Evolutionary conservation across 2,113 vertebrate genomes (phyloP), one percentile per base, ranked within the genome.

Genomic region (Pomatostomus ruficeps): DNA sequence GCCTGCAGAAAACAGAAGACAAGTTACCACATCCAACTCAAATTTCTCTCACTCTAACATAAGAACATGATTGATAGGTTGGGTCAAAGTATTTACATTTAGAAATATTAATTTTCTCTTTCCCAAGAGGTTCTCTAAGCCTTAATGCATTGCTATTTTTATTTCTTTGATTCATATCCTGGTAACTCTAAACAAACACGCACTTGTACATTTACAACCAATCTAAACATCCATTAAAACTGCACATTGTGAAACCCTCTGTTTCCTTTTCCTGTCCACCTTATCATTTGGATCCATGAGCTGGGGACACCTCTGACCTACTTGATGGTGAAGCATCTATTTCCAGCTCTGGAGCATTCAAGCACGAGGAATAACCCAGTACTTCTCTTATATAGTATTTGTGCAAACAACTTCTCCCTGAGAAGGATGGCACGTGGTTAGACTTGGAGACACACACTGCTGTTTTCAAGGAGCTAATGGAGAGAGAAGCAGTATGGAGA

Each of bases 21-120:
- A 1, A 66, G 33, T 75, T 79, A 75, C 54, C 67, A 46, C 54
- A 73, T 73, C 54, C 66, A 23, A 62, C 45, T 88, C 54, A 13
- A 24, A 48, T 88, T 52, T 83, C 85, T 85, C 54, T 31, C 62
- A 43, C 51, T 83, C 66, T 36, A 78, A 79, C 36, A 88, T 51
- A 52, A 80, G 40, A 88, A 63, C 40, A 46, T 90, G 92, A 94
- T 57, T 96, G 94, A 96, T 71, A 77, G 63, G 36, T 46, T 85
- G 26, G 68, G 35, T 95, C 75, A 91, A 95, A 95, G 95, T 93
- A 95, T 96, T 97, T 96, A 93, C 68, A 58, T 88, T 96, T 77
- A 45, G 81, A 96, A 95, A 81, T 89, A 95, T 91, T 84, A 90
- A 94, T 86, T 86, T 95, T n/a, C 76, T 91, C 82, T 72, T 96